Conservation (phyloP, 2,888 invertebrate genomes). For the Nebria brevicollis region DNA sequence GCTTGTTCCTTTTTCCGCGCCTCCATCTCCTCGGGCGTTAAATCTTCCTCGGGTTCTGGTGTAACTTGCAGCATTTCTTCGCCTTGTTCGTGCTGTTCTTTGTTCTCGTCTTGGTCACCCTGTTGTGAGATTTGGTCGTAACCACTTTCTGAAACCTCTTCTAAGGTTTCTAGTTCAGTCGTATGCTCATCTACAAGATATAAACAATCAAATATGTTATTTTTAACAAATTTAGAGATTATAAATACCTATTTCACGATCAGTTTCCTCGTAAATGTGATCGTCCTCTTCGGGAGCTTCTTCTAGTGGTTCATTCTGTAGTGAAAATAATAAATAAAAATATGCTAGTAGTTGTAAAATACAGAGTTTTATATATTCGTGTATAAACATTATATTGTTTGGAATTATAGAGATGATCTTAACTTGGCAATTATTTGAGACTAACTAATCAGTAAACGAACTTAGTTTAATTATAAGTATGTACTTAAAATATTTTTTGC, state of each 20-base stretch:
- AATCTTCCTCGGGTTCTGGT: conserved; percentile 47
- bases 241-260: conserved; percentile 50
- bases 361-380: neutral
- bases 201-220: neutral
- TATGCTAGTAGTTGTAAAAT: neutral
- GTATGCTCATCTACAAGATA: conserved; percentile 15
- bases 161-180: conserved; percentile 35
- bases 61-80: conserved; percentile 45
- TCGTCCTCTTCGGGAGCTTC: conserved; percentile 48
- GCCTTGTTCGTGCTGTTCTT: conserved; percentile 19
- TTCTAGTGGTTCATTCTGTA: conserved; percentile 50
- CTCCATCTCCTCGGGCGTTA: conserved; percentile 53
- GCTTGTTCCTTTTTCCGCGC: conserved; percentile 51
- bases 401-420: neutral
- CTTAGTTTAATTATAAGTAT: neutral
- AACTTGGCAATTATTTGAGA: neutral
- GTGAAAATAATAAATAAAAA: neutral
- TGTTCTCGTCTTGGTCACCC: conserved; percentile 47
- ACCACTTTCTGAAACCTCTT: conserved; percentile 44
- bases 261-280: conserved; percentile 46
- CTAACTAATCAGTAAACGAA: neutral
- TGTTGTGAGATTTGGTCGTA: conserved; percentile 26
- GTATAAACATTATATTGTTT: neutral
- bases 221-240: conserved; percentile 23
- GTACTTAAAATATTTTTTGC: neutral